Conservation (phyloP, 2,888 invertebrate genomes). For the Morpho achilles region DNA sequence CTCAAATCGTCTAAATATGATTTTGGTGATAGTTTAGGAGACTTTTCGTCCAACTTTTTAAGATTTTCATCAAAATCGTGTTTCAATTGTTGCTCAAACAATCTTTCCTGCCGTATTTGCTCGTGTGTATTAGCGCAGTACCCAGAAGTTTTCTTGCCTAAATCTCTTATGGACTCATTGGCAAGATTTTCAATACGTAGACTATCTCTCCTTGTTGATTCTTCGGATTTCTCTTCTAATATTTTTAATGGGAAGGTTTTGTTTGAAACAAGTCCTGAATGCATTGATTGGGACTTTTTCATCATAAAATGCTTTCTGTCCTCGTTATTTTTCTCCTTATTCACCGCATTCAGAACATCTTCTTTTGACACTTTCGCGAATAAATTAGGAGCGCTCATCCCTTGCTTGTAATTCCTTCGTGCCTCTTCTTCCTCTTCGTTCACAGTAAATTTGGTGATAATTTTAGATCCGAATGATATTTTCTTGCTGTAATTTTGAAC, state of each 20-base stretch:
- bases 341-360: constrained; percentile 41
- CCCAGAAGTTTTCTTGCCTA: constrained; percentile 52
- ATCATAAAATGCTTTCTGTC: constrained; percentile 51
- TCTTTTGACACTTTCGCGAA: constrained; percentile 60
- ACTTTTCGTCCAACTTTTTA: constrained; percentile 52
- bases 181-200: constrained; percentile 52
- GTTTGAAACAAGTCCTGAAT: constrained; percentile 58
- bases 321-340: constrained; percentile 38
- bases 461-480: constrained; percentile 64
- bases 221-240: constrained; percentile 73
- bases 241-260: constrained; percentile 66
- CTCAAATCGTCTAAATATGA: constrained; percentile 54
- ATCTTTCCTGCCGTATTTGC: constrained; percentile 82
- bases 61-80: constrained; percentile 70
- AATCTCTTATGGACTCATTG: constrained; percentile 56
- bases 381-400: constrained; percentile 62
- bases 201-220: constrained; percentile 62
- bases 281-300: constrained; percentile 70
- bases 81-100: constrained; percentile 70
- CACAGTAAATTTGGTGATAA: constrained; percentile 57
- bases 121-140: constrained; percentile 85
- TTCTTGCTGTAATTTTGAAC: constrained; percentile 80
- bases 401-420: constrained; percentile 53
- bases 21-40: constrained; percentile 31
- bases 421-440: constrained; percentile 58